Evolutionary conservation across 2,797 vertebrate genomes (phyloP).

Genomic region (Coregonus ussuriensis): DNA sequence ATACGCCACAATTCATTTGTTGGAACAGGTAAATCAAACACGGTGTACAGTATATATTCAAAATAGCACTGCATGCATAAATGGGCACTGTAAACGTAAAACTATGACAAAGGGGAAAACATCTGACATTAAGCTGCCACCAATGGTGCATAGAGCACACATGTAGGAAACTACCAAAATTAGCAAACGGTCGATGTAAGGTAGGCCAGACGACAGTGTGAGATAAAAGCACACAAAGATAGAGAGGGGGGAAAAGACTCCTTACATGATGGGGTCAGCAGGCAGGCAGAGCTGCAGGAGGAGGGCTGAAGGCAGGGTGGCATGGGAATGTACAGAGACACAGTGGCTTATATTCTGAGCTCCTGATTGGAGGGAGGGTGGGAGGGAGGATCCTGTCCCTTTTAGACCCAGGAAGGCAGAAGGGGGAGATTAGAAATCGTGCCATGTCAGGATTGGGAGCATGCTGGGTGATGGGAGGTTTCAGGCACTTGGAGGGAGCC

Average conservation of each 20-base stretch:
- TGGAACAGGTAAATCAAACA: slow-evolving; percentile 42
- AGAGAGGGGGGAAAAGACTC: slow-evolving; percentile 48
- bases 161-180: slow-evolving; percentile 53
- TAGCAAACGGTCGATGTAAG: slow-evolving; percentile 58
- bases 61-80: slow-evolving; percentile 55
- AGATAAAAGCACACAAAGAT: slow-evolving; percentile 55
- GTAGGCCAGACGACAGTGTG: slow-evolving; percentile 36
- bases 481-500: slow-evolving; percentile 48
- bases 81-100: slow-evolving; percentile 26
- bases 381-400: slow-evolving; percentile 51
- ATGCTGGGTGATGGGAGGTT: slow-evolving; percentile 62
- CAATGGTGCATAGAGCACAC: slow-evolving; percentile 33
- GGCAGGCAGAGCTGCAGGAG: slow-evolving; percentile 18
- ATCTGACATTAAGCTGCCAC: slow-evolving; percentile 55
- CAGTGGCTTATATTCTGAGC: slow-evolving; percentile 35
- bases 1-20: slow-evolving; percentile 51
- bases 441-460: slow-evolving; percentile 74
- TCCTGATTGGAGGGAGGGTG: slow-evolving; percentile 43
- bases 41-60: slow-evolving; percentile 28
- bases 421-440: slow-evolving; percentile 71
- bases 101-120: slow-evolving; percentile 42
- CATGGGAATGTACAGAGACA: slow-evolving; percentile 39
- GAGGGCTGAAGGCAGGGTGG: slow-evolving; percentile 44
- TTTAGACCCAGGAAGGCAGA: slow-evolving; percentile 62
- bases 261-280: slow-evolving; percentile 60